Base-by-base conservation (phyloP, 2,113 vertebrate genomes). In the Pygoscelis adeliae region DNA sequence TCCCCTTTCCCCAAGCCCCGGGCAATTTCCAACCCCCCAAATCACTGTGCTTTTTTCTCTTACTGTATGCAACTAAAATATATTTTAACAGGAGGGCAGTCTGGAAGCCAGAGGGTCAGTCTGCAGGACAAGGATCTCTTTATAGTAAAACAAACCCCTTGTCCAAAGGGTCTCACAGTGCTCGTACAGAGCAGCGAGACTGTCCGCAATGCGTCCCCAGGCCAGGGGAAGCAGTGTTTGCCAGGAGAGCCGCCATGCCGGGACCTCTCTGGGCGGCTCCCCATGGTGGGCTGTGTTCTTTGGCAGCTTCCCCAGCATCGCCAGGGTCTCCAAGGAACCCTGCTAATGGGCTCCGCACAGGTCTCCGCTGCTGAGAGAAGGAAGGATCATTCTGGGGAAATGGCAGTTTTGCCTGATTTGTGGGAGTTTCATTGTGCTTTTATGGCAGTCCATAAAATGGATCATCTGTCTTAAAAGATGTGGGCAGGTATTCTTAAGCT, bases 211-310 rank as follows among this genome's bases (percentile, higher is more conserved):
- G n/a, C 67, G 30, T 19, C 32, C 1, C 25, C 15, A 18, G 11
- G 19, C 27, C 27, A 0, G 2, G 16, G 40, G 42, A 65, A 30
- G 42, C 50, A 15, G 19, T 0, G 0, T 49, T 40, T 65, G 15
- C 77, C 2, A 2, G 80, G 15, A 4, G 0, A 38, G 42, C 52
- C 2, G 2, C 10, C 3, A 1, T 2, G 1, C 49, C 3, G 38
- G 34, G 67, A 56, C 44, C 26, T 44, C 11, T 63, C 52, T 23
- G 6, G 23, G 63, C 5, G 6, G 80, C 16, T 81, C 59, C 47
- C 36, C 0, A 0, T 1, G 22, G 9, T n/a, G 58, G 42, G 36
- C 70, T 52, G 38, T 52, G 49, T 20, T 50, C 77, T 66, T n/a
- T 49, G 84, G 77, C 81, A 62, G 26, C 53, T 30, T 27, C 27